Conservation (phyloP, 2,797 vertebrate genomes). For the Glyptemys insculpta region DNA sequence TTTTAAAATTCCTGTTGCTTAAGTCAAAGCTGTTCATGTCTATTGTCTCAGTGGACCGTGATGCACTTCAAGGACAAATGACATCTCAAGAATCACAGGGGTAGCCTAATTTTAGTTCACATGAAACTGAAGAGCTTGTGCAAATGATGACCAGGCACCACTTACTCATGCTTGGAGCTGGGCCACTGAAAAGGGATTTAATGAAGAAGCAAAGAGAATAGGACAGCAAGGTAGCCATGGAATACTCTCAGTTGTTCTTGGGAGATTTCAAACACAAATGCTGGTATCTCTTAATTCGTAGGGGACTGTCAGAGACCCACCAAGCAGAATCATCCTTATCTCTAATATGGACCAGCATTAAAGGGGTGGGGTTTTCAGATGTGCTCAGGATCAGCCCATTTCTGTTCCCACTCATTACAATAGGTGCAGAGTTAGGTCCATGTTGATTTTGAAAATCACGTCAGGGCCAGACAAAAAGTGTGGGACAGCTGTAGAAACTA, state of each 20-base stretch:
- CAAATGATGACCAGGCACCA: conserved; percentile 52
- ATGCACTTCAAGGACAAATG: conserved; percentile 62
- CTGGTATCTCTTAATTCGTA: background rate
- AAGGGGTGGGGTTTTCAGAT: background rate
- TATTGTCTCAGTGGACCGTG: conserved; percentile 47
- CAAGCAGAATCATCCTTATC: background rate
- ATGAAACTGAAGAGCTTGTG: conserved; percentile 63
- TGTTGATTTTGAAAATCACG: background rate
- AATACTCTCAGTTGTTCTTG: background rate
- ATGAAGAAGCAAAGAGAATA: background rate
- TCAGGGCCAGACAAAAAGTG: conserved; percentile 26
- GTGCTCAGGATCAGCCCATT: background rate
- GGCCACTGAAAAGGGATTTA: conserved; percentile 26
- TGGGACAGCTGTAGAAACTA: background rate
- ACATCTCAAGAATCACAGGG: conserved; percentile 46
- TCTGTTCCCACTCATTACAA: too few species aligned
- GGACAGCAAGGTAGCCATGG: background rate
- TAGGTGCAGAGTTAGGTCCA: conserved; percentile 40
- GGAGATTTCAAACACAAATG: background rate
- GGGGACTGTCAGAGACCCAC: background rate
- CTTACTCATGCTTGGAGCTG: conserved; percentile 26
- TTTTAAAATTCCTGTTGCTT: background rate
- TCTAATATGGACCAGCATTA: background rate
- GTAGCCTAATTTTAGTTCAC: conserved; percentile 73
- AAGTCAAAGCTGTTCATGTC: conserved; percentile 5